Base-by-base conservation (phyloP, 2,113 vertebrate species). In the Pongo abelii region DNA sequence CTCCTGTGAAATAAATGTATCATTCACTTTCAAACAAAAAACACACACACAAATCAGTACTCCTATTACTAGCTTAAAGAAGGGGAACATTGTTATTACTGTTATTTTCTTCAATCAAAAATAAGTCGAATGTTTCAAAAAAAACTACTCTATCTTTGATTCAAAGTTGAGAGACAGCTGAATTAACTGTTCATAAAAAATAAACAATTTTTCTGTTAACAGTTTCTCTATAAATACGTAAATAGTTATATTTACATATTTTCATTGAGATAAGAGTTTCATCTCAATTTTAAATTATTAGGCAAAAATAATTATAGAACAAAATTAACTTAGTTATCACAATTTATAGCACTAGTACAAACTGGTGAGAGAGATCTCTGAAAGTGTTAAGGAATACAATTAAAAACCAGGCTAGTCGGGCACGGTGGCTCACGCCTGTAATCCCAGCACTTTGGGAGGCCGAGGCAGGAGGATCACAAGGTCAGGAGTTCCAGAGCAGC, bases 371-470 rank as follows among this genome's bases (percentile, higher is more conserved):
- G 16, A 86, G 55, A 85, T 90, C 72, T 93, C 74, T 94, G 25
- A 87, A 97, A 96, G 83, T 97, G 25, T 93, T 95, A 84, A 93
- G 64, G 72, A 94, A 97, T 79, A 97, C 84, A 92, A 96, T 94
- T 95, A 96, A 94, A 85, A 64, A 96, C 61, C 97, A 97, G 98
- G 96, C 85, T 57, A 18, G 17, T 18, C 18, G 6, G 17, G 6
- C 1, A 0, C 52, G 0, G 2, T 55, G 52, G 52, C 52, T 55
- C 52, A 55, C 0, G 5, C 27, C 61, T 64, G 61, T 64, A 64
- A 64, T 64, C 12, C 61, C 27, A 64, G 27, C 61, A 64, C 25
- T 64, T 64, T 13, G 27, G 11, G 11, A 64, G 12, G 61, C 61
- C 5, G 2, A 64, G 61, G 61, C 12, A 5, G 1, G 61, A 5